These are phyloP conservation scores for Elymnias hypermnestra DNA, from an alignment of 1,140 invertebrate species.

Conservation along the genomic window DNA sequence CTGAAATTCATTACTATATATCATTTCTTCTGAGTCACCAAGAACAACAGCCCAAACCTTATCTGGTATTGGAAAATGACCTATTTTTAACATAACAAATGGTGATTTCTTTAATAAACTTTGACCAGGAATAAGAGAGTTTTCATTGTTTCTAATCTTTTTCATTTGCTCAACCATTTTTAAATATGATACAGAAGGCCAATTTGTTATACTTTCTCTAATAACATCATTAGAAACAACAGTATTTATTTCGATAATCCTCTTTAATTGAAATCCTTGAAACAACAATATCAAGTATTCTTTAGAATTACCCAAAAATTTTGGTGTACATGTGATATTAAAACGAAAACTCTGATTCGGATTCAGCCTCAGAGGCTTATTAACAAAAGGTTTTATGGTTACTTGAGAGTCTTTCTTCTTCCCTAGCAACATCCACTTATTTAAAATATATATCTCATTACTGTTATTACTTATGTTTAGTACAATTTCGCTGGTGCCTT, in stretches of 20 bases:
- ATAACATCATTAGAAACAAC: conserved; percentile 29
- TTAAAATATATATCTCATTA: conserved; percentile 39
- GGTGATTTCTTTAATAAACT: conserved; percentile 71
- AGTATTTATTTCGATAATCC: conserved; percentile 53
- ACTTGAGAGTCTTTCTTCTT: conserved; percentile 54
- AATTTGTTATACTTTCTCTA: conserved; percentile 8
- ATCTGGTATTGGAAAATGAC: conserved; percentile 77
- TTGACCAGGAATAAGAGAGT: conserved; percentile 76
- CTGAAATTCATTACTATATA: conserved; percentile 40
- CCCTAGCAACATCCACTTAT: conserved; percentile 58
- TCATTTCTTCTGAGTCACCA: conserved; percentile 50
- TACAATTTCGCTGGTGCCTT: conserved; percentile 29
- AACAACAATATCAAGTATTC: conserved; percentile 56
- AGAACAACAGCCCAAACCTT: conserved; percentile 74
- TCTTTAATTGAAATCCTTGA: conserved; percentile 57
- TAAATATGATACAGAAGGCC: conserved; percentile 10
- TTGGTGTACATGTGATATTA: conserved; percentile 52
- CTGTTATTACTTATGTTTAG: conserved; percentile 51
- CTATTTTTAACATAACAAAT: conserved; percentile 75
- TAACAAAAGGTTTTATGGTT: conserved; percentile 45
- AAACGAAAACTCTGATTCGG: conserved; percentile 41
- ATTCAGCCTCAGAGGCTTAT: conserved; percentile 35
- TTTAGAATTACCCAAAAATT: conserved; percentile 51
- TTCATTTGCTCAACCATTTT: conserved; percentile 36
- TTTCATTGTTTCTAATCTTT: conserved; percentile 42